Base-by-base conservation (phyloP, 1,140 invertebrate genomes). In the Pogonognathellus flavescens region DNA sequence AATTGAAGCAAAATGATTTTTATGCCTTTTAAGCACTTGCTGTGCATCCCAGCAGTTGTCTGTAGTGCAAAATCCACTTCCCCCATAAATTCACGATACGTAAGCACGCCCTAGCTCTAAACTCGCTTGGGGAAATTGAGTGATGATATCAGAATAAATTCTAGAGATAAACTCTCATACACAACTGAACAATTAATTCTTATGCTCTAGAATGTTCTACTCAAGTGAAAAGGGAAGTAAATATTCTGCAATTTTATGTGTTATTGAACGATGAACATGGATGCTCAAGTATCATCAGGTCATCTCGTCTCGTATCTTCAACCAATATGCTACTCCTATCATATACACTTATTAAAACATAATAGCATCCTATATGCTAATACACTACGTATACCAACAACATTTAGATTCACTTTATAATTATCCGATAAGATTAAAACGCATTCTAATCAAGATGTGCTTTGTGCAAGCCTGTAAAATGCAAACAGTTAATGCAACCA, bases 151-250 rank as follows among this genome's bases (percentile, higher is more conserved):
- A 76, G 70, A 76, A 76, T 41, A 16, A 49, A 18, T 49, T 76
- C 16, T 50, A 76, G 13, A n/a, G 70, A 76, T 76, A 76, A 76
- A 41, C 31, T 18, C 31, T 16, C 70, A 66, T 76, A 76, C 70
- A 76, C 70, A 76, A 76, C 70, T 49, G 16, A 49, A 31, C 25
- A 76, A 76, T 76, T 76, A 76, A 76, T 31, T 76, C 70, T 76
- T 76, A 76, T 31, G 70, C 31, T 76, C 70, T 76, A 76, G 70
- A 76, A 76, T 49, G 70, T 76, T 76, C 70, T 50, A 76, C 31
- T 16, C 10, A 76, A 76, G 25, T 25, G 31, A 76, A 76, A 76
- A 31, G 66, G 70, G 70, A 76, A 76, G 70, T 76, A 76, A 76
- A 76, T 50, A 76, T 50, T 76, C 31, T 76, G 41, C 41, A 76